phyloP scores from a whole-genome alignment of 2,113 vertebrate genomes.

The Hemichromis elongatus region DNA sequence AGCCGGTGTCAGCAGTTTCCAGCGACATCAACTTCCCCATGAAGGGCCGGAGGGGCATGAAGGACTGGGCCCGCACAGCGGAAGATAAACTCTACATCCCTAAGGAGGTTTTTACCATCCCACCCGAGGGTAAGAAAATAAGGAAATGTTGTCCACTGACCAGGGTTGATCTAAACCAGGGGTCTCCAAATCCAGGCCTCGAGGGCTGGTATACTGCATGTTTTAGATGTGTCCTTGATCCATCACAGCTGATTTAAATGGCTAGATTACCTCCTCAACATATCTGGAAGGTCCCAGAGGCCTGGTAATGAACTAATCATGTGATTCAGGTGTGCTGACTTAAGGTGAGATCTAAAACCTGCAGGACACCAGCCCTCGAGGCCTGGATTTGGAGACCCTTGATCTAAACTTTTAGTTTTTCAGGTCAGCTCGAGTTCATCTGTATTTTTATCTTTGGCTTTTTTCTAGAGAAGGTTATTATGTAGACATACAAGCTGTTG shows the following conservation, averaged over 20 bases:
- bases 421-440: neutral
- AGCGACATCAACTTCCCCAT: slow-evolving; percentile 98
- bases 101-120: slow-evolving; percentile 89
- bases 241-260: too few relatives aligned
- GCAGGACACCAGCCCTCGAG: too few relatives aligned
- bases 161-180: neutral
- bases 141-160: neutral
- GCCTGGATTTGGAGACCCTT: too few relatives aligned
- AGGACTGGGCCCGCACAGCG: slow-evolving; percentile 94
- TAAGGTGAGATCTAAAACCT: too few relatives aligned
- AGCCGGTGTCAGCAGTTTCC: slow-evolving; percentile 93
- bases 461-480: neutral
- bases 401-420: neutral
- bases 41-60: slow-evolving; percentile 95
- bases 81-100: slow-evolving; percentile 98
- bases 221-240: too few relatives aligned
- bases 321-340: too few relatives aligned
- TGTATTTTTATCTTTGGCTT: neutral
- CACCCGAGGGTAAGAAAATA: slow-evolving; percentile 76
- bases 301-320: too few relatives aligned
- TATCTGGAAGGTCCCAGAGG: too few relatives aligned
- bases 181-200: too few relatives aligned
- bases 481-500: neutral
- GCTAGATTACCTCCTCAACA: too few relatives aligned
- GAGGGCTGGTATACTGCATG: too few relatives aligned